Conservation (phyloP, 2,797 vertebrate species). For the Chrosomus eos region DNA sequence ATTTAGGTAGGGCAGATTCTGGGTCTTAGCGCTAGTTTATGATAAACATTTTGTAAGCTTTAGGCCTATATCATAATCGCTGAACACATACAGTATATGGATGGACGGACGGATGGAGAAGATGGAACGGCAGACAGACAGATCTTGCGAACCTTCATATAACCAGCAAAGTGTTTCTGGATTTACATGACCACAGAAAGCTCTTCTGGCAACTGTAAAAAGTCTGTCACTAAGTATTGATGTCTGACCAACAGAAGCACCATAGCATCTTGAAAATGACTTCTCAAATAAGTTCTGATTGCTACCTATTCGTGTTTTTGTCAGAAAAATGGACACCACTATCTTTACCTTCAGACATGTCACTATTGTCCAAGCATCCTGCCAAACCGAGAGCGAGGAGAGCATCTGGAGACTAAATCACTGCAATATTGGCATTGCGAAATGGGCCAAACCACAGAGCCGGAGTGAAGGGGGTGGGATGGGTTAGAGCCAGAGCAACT, state of each 20-base stretch:
- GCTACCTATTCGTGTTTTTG: constrained; percentile 49
- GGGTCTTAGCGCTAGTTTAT: too few species aligned
- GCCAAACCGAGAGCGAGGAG: constrained; percentile 39
- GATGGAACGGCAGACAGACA: neutral
- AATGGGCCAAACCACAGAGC: constrained; percentile 56
- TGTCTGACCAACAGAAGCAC: constrained; percentile 40
- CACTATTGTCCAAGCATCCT: constrained; percentile 21
- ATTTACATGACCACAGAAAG: constrained; percentile 24
- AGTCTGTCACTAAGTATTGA: neutral
- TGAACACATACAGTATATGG: neutral
- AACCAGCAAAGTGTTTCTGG: neutral
- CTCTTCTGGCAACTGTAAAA: constrained; percentile 1
- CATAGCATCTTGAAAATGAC: constrained; percentile 40
- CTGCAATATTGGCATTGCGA: constrained; percentile 52
- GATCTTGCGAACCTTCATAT: neutral
- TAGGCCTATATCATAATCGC: too few species aligned
- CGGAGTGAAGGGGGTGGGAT: constrained; percentile 31
- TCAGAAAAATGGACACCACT: constrained; percentile 45
- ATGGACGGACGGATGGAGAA: neutral
- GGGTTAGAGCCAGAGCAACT: constrained; percentile 48
- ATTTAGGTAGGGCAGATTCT: too few species aligned
- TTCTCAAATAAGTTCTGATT: constrained; percentile 56
- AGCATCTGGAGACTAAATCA: constrained; percentile 51
- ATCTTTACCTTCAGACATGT: constrained; percentile 41
- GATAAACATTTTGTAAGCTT: too few species aligned